Conservation (phyloP, 2,888 invertebrate species). For the Arenicola marina region DNA sequence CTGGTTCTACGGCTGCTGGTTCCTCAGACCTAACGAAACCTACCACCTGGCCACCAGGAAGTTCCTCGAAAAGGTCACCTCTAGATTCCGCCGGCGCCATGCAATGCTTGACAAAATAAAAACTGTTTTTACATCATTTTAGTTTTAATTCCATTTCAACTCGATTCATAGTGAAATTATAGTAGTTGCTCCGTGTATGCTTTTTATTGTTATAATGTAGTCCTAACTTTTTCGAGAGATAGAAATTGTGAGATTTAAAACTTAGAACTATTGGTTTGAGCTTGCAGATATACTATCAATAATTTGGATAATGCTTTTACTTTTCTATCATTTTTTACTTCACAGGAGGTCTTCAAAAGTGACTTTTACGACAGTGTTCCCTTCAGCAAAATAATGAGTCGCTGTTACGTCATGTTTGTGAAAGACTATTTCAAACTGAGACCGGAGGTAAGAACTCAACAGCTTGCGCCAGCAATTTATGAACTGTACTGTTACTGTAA, state of each 20-base stretch:
- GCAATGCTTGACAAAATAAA: too few relatives aligned
- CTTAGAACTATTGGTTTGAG: too few relatives aligned
- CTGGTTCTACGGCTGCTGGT: slow-evolving; percentile 85
- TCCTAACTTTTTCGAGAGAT: too few relatives aligned
- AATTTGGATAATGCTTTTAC: too few relatives aligned
- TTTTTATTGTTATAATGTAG: too few relatives aligned
- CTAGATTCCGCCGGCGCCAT: too few relatives aligned
- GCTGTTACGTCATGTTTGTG: slow-evolving; percentile 91
- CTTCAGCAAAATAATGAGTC: slow-evolving; percentile 81
- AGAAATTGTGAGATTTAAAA: too few relatives aligned
- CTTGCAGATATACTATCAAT: too few relatives aligned
- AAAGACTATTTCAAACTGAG: slow-evolving; percentile 90
- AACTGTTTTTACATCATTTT: too few relatives aligned
- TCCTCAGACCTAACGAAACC: slow-evolving; percentile 91
- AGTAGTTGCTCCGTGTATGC: too few relatives aligned
- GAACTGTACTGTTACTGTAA: neutral
- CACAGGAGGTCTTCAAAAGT: slow-evolving; percentile 88
- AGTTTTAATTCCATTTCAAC: too few relatives aligned
- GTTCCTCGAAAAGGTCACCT: slow-evolving; percentile 84
- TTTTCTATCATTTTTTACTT: neutral
- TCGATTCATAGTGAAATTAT: too few relatives aligned
- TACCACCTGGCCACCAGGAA: slow-evolving; percentile 93
- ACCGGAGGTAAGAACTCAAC: slow-evolving; percentile 71
- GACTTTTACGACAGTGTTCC: slow-evolving; percentile 84
- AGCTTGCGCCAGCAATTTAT: neutral